Base-by-base conservation (phyloP, 2,888 invertebrate species). In the Drosophila anomelani region DNA sequence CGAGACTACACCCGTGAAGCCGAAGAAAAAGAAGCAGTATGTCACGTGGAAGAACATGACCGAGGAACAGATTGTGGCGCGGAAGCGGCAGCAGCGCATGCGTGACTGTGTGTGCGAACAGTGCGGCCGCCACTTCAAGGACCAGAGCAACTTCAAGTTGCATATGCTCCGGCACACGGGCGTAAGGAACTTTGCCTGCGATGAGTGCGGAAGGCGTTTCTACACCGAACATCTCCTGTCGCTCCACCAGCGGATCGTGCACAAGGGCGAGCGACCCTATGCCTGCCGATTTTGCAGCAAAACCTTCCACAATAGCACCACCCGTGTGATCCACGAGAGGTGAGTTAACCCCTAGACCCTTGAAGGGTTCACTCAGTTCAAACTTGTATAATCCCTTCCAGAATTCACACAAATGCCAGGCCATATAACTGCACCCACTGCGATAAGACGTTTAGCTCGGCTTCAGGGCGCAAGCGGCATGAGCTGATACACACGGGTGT, bases 261-360 rank as follows among this genome's bases (percentile, higher is more conserved):
- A 92, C 71, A 89, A 87, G 0, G 92, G 91, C 58, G 91, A 92
- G 1, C 91, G 89, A 20, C 92, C 92, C 4, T 92, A 91, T 47
- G 76, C 80, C 58, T 91, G 91, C 47, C 80, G 80, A 36, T 85
- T 81, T 55, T 91, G 91, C 34, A 77, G 79, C 43, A 89, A 90
- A 3, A 77, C 81, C 4, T 91, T 91, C 41, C 88, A 90, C 43
- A 91, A 90, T 26, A 84, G 91, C 32, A 90, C 90, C 56, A 84
- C 90, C 4, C 81, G 90, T 10, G 80, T 88, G 8, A 78, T 91
- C 20, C 91, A 91, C 34, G 91, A 92, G 61, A 84, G 92, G 91
- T 91, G 3, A 38, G 53, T 13, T 54, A 15, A 12, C 26, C 13
- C 0, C 55, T 3, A 1, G 7, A 32, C 2, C 17, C 1, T 5